Evolutionary conservation across 2,113 vertebrate genomes (phyloP), one percentile per base, ranked within the genome.

Genomic region (Coptodon bakossiorum): DNA sequence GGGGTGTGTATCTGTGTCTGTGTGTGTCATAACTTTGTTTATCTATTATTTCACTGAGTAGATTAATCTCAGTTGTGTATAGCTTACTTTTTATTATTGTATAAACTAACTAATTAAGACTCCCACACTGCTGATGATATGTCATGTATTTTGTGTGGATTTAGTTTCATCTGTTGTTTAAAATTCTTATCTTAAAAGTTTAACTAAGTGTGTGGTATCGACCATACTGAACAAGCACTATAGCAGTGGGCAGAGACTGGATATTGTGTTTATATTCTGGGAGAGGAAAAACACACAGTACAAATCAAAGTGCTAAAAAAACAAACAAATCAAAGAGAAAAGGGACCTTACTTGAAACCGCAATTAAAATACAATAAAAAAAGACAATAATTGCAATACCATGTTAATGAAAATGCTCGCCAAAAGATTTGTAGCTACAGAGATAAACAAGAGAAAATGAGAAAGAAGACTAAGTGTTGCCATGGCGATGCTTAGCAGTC

Each of bases 401-500:
- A 53, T 81, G 45, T 78, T 82, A 79, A 91, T 89, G 80, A 92
- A 79, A 83, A 40, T 52, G 43, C 56, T 73, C 29, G 13, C 17
- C 9, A 53, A 81, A 88, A 86, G 56, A 89, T 90, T 86, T 85
- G 66, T 45, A 73, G 80, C n/a, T 80, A 31, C 7, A 53, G 38
- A 80, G 81, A 85, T 61, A 76, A 80, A 84, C 80, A 43, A 68
- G 40, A 7, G 22, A 36, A 83, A 82, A 83, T 17, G 17, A 38
- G 22, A 83, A 81, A 86, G 83, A 82, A 85, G 88, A 84, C 82
- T 7, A 48, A 57, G 24, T 34, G 94, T 95, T 94, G 80, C 94
- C 88, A 93, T 95, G 93, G 93, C 27, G 78, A 95, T 91, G 81
- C 59, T 87, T 88, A 52, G 90, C 86, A 90, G 88, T 93, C 88